Evolutionary conservation across 2,113 vertebrate genomes (phyloP), one percentile per base, ranked within the genome.

Genomic region (Amblyornis subalaris): DNA sequence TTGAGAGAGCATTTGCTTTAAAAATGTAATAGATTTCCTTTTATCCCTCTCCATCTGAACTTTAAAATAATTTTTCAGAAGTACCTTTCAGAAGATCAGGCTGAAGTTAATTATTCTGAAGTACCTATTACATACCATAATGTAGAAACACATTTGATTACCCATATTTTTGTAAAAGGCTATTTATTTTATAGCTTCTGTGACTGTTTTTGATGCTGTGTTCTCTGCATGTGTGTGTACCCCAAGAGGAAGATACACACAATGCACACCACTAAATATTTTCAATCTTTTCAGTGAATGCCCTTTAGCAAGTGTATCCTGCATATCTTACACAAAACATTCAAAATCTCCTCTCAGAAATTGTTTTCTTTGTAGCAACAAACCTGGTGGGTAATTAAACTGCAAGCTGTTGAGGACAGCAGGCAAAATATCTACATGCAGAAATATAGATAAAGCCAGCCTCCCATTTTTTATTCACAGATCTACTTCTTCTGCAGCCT

Each of bases 1-100:
- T 44, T 85, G 47, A 58, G 60, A 77, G 31, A 88, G 42, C 25
- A 44, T 88, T 94, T 78, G 10, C 77, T 90, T 85, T 69, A 88
- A 90, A 85, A 90, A 83, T 54, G 33, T 44, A 67, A 85, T 24
- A 75, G 53, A 88, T 76, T 88, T 91, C 42, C 60, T 93, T 93
- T 91, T 66, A 86, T 73, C 50, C 8, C 8, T 84, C 72, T 69
- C 54, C 36, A 92, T 79, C 71, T 83, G 53, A 89, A 89, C 88
- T 84, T 66, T 44, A 22, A 84, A 95, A n/a, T 71, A 91, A 88
- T 61, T 93, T 78, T 64, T 69, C 36, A 91, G 26, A 80, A 77
- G 60, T 24, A 85, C 47, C 44, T 85, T 71, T 91, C 80, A 82
- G 61, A 87, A 85, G 40, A 77, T 42, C 16, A 93, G 71, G 50